These are phyloP conservation scores for Zaprionus ornatus DNA, from an alignment of 1,140 invertebrate species.

Conservation along the genomic window DNA sequence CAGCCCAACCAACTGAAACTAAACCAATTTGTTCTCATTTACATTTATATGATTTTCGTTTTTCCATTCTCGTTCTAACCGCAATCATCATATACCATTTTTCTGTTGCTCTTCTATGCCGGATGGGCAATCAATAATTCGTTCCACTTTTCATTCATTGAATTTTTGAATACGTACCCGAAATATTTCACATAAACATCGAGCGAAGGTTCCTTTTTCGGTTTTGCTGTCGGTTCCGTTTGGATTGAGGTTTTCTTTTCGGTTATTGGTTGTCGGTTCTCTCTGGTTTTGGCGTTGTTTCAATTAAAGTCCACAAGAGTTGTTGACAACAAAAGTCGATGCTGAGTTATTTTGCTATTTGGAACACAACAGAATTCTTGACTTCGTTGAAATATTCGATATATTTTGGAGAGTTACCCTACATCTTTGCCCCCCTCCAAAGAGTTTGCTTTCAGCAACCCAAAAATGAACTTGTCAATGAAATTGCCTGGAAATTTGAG, in stretches of 20 bases:
- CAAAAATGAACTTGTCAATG: constrained; percentile 34
- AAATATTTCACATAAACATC: constrained; percentile 3
- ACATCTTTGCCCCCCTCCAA: not conserved
- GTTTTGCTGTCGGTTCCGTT: not conserved
- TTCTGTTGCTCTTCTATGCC: not conserved
- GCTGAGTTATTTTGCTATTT: constrained; percentile 27
- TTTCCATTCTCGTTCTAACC: constrained; percentile 13
- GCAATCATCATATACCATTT: constrained; percentile 5
- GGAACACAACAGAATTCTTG: constrained; percentile 17
- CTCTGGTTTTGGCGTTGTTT: not conserved
- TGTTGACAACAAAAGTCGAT: constrained; percentile 21
- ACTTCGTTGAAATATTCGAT: constrained; percentile 24
- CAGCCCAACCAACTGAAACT: constrained; percentile 14
- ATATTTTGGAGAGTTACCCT: not conserved
- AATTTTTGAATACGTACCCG: not conserved
- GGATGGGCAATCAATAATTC: constrained; percentile 38
- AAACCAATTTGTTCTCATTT: constrained; percentile 41
- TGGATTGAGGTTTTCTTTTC: not conserved
- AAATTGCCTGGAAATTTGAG: constrained; percentile 42
- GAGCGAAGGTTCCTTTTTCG: not conserved
- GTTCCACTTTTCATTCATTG: constrained; percentile 23
- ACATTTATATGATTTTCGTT: constrained; percentile 42
- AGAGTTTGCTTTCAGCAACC: constrained; percentile 2
- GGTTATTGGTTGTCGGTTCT: not conserved
- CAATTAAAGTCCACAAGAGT: constrained; percentile 37